Evolutionary conservation across 2,113 vertebrate genomes (phyloP), one percentile per base, ranked within the genome.

Genomic region (Hemiscyllium ocellatum): DNA sequence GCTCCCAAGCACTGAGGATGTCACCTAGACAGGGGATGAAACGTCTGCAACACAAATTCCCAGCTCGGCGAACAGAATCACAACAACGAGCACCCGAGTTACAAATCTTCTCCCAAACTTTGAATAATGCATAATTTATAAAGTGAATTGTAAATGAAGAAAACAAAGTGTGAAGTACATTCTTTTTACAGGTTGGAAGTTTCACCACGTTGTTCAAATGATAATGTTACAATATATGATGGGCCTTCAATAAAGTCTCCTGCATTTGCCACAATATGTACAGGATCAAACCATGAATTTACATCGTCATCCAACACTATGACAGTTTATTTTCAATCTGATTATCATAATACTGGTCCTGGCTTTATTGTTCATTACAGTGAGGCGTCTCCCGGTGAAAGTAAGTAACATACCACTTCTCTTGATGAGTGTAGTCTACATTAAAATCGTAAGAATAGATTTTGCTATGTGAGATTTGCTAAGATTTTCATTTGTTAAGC

Each of bases 141-240:
- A 86, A 47, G 2, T 66, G 66, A 91, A n/a, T n/a, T 91, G 61
- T 65, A n/a, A 15, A 65, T 50, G 29, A 37, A 65, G 68, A 37
- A 17, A 17, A 6, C 15, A 22, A 7, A 66, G 0, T 33, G 42
- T 47, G 29, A 33, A 93, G 20, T 1, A 68, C 17, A 66, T 66
- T 96, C 17, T 96, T 61, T 96, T 94, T 8, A 3, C 96, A 99
- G 98, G 95, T 61, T 99, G 96, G 98, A 99, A 95, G 85, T 96
- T 95, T 98, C 98, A 96, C 56, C 95, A 0, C 86, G 96, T 17
- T 99, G 98, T 96, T 24, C 0, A 5, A 98, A 98, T 96, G 98
- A 98, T 96, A 98, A 98, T 87, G 50, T 98, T 4, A 89, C 96
- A 0, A 15, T 99, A 78, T 98, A 98, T 0, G 97, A 99, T 0